Percentiles rank a stretch among this genome's conserved stretches.
Evolutionary conservation across 2,113 vertebrate species (phyloP).

Genomic region (Anolis carolinensis): DNA sequence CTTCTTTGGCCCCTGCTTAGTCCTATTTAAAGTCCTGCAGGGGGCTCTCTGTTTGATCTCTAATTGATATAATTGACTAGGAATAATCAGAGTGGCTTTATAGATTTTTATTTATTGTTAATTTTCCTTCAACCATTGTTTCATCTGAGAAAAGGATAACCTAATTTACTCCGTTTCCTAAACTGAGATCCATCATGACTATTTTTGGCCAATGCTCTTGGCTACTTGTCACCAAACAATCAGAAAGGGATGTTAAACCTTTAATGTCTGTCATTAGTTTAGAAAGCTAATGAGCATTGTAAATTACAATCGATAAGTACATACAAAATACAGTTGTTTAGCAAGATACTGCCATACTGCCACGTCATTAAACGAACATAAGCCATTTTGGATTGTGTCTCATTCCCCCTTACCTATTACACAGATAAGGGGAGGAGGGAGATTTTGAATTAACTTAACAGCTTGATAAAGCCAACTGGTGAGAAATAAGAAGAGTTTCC

Average conservation of each 20-base stretch:
- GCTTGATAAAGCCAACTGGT: slow-evolving; percentile 63
- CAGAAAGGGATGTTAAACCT: slow-evolving; percentile 81
- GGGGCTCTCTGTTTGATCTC: slow-evolving; percentile 85
- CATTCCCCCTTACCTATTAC: too few species aligned
- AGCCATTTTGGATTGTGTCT: slow-evolving; percentile 54
- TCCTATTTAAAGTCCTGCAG: slow-evolving; percentile 82
- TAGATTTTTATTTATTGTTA: slow-evolving; percentile 87
- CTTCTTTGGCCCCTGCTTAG: slow-evolving; percentile 79
- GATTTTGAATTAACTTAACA: slow-evolving; percentile 61
- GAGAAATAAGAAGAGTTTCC: slow-evolving; percentile 62
- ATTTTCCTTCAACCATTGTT: slow-evolving; percentile 84
- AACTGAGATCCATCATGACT: slow-evolving; percentile 81
- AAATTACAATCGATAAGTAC: slow-evolving; percentile 86
- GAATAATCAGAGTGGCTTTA: slow-evolving; percentile 80
- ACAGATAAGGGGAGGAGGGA: slow-evolving; percentile 33
- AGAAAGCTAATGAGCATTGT: slow-evolving; percentile 84
- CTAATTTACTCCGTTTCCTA: slow-evolving; percentile 82
- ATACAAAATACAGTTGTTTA: slow-evolving; percentile 82
- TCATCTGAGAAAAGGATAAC: slow-evolving; percentile 84
- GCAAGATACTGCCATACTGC: slow-evolving; percentile 72
- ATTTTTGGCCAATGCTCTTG: slow-evolving; percentile 84
- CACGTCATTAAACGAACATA: slow-evolving; percentile 77
- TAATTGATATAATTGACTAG: slow-evolving; percentile 89
- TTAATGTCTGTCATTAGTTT: slow-evolving; percentile 82
- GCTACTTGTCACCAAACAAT: slow-evolving; percentile 83